Base-by-base conservation (phyloP, 2,797 vertebrate genomes). In the Silurus aristotelis region DNA sequence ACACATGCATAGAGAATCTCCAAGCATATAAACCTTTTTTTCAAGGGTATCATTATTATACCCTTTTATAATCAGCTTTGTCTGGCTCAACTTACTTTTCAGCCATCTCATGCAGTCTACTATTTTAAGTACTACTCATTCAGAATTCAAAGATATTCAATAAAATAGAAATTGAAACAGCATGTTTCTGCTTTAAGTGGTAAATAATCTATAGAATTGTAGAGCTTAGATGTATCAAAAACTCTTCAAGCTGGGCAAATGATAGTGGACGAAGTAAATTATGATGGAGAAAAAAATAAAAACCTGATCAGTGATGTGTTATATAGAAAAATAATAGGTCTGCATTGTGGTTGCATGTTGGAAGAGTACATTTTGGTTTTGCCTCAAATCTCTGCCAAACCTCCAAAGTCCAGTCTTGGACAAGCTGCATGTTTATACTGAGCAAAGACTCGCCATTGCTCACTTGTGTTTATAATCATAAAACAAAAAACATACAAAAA, bases 321-420 rank as follows among this genome's bases (percentile, higher is more conserved):
- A 60, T 55, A 60, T 14, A 52, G 61, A 60, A 60, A 68, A n/a
- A 82, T 68, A 48, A 75, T 73, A 82, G 60, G 48, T 52, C 71
- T 76, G 31, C 31, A 70, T 63, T 86, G 80, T 71, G 85, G 85
- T 86, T 86, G 38, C 72, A 52, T 83, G 72, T 86, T 82, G 80
- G 72, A 83, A 77, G 72, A 68, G 64, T 31, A 63, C 60, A 61
- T 77, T 82, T 82, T 82, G 80, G 68, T 85, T 82, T 75, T 82
- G 78, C 78, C 78, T 76, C 63, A 86, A 61, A 81, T 86, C 31
- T n/a, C 77, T 82, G 72, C 72, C 72, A 86, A 82, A 70, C 80
- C 58, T 70, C 58, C 80, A 71, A 27, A 82, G 80, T 67, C 80
- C 80, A 78, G 61, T 78, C 17, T 78, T 83, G 38, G 80, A 78